A percentile compares a stretch with the other conserved stretches of the same genome.
Conservation (phyloP, 1,140 invertebrate species). For the Ceratina australensis region DNA sequence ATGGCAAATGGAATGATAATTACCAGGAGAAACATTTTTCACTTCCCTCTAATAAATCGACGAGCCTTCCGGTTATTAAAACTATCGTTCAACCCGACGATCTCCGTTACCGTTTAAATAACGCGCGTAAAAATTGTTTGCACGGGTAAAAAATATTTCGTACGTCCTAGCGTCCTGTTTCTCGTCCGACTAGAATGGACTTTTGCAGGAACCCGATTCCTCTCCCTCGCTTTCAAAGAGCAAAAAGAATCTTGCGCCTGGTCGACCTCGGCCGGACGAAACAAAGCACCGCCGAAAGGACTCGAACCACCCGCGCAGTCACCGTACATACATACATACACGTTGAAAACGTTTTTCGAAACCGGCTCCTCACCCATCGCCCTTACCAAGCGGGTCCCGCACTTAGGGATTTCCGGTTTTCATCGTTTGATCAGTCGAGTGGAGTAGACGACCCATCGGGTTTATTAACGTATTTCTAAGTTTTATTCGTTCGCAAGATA, state of each 20-base stretch:
- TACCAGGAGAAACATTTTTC: not conserved
- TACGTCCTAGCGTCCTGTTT: not conserved
- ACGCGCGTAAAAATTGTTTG: not conserved
- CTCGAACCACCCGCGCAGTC: slow-evolving; percentile 37
- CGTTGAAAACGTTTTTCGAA: not conserved
- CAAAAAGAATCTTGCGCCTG: slow-evolving; percentile 9
- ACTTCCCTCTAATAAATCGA: not conserved
- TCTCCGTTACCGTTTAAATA: too few relatives aligned
- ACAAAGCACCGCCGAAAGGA: slow-evolving; percentile 41
- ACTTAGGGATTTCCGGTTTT: too few relatives aligned
- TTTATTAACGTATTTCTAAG: too few relatives aligned
- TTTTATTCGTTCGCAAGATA: too few relatives aligned
- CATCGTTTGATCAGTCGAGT: too few relatives aligned
- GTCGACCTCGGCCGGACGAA: slow-evolving; percentile 35
- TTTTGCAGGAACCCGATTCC: slow-evolving; percentile 22
- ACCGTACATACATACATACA: not conserved
- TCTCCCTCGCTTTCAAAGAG: not conserved
- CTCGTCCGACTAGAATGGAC: not conserved
- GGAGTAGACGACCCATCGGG: too few relatives aligned
- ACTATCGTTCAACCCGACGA: too few relatives aligned
- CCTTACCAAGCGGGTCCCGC: too few relatives aligned
- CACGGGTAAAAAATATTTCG: not conserved
- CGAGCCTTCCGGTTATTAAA: not conserved
- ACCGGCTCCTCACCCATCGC: slow-evolving; percentile 12
- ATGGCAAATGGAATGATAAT: not conserved